Percentiles rank a stretch among this genome's conserved stretches.
Conservation (phyloP, 2,888 invertebrate species). For the Xanthia togata region DNA sequence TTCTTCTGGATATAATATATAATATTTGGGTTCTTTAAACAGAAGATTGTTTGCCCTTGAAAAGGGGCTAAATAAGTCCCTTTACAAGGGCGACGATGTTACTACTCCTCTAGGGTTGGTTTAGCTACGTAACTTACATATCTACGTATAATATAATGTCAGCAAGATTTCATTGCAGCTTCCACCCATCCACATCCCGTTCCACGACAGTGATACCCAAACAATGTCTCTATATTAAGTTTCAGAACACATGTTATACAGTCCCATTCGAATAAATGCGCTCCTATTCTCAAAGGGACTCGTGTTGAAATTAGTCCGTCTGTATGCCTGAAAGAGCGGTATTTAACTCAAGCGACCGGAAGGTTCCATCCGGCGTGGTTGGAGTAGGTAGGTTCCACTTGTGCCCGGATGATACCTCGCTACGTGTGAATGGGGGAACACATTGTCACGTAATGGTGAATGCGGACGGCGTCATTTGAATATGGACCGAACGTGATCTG, state of each 20-base stretch:
- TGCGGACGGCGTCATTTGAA: slow-evolving; percentile 59
- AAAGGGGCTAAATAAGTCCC: no score
- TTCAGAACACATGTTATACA: slow-evolving; percentile 49
- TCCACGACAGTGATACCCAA: slow-evolving; percentile 42
- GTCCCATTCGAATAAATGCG: slow-evolving; percentile 47
- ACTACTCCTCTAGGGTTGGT: neutral
- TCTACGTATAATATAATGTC: neutral
- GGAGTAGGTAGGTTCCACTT: slow-evolving; percentile 59
- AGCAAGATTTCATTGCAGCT: neutral
- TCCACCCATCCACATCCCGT: neutral
- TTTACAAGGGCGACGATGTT: neutral
- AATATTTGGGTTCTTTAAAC: neutral
- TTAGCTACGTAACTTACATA: neutral
- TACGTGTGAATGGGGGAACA: slow-evolving; percentile 56
- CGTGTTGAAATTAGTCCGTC: slow-evolving; percentile 69
- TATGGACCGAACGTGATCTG: slow-evolving; percentile 54
- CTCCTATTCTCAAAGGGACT: slow-evolving; percentile 58
- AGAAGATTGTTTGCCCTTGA: neutral
- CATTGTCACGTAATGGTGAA: slow-evolving; percentile 61
- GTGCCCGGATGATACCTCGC: slow-evolving; percentile 56
- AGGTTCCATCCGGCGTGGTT: slow-evolving; percentile 70
- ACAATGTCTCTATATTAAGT: slow-evolving; percentile 48
- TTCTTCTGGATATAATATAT: neutral
- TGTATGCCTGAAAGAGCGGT: slow-evolving; percentile 67
- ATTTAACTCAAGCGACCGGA: slow-evolving; percentile 77